phyloP scores from a whole-genome alignment of 2,888 invertebrate species.

The Seira musarum region DNA sequence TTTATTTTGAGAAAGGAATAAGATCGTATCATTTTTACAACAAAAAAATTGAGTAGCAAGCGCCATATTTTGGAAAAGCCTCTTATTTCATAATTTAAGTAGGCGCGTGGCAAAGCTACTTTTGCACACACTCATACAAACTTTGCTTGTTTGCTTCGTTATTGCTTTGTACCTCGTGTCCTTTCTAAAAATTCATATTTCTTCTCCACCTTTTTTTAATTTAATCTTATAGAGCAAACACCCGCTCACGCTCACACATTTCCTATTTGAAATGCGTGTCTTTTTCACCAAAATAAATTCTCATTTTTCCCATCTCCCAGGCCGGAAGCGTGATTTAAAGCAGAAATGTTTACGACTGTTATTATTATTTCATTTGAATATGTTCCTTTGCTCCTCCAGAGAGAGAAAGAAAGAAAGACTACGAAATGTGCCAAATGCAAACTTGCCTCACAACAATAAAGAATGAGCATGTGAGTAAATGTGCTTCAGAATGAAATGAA shows the following conservation, averaged over 20 bases:
- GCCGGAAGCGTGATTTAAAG: slow-evolving; percentile 47
- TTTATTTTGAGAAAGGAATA: not conserved
- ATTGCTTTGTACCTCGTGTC: too few relatives aligned
- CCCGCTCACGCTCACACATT: too few relatives aligned
- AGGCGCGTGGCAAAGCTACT: slow-evolving; percentile 16
- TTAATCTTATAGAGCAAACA: slow-evolving; percentile 1
- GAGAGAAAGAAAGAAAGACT: too few relatives aligned
- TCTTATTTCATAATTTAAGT: slow-evolving; percentile 5
- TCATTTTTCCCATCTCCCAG: slow-evolving; percentile 4
- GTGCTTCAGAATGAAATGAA: not conserved
- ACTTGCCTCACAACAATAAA: slow-evolving; percentile 15
- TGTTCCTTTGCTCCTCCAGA: slow-evolving; percentile 23
- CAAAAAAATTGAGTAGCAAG: not conserved
- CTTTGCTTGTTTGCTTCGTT: too few relatives aligned
- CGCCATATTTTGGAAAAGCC: too few relatives aligned
- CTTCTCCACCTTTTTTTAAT: not conserved
- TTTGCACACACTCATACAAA: too few relatives aligned
- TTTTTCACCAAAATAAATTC: slow-evolving; percentile 32
- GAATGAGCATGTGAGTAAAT: too few relatives aligned
- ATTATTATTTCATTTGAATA: slow-evolving; percentile 48
- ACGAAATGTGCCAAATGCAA: slow-evolving; percentile 3
- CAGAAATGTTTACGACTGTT: slow-evolving; percentile 58
- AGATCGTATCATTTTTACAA: slow-evolving; percentile 7
- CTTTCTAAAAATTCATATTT: slow-evolving; percentile 13
- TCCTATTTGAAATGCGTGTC: not conserved